Evolutionary conservation across 2,797 vertebrate genomes (phyloP).

Genomic region (Ptychadena robeensis): DNA sequence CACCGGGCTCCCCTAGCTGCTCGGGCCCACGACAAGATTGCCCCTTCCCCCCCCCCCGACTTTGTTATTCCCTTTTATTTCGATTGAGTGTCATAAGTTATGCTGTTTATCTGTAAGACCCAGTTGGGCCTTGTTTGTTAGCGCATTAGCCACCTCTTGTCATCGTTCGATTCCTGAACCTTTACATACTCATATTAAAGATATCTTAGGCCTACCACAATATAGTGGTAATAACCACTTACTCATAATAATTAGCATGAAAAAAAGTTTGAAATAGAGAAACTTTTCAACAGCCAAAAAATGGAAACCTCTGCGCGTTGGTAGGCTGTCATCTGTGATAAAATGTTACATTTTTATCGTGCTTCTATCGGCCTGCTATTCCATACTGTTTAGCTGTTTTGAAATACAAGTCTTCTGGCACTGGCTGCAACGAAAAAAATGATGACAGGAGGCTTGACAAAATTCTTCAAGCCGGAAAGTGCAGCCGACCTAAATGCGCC

Average conservation of each 20-base stretch:
- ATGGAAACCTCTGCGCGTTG: not conserved
- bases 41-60: too few relatives aligned
- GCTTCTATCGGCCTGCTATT: not conserved
- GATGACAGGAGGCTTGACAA: constrained; percentile 22
- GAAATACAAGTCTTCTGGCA: constrained; percentile 23
- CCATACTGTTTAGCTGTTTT: not conserved
- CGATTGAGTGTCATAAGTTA: too few relatives aligned
- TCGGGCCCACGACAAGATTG: too few relatives aligned
- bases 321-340: constrained; percentile 7
- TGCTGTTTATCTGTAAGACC: too few relatives aligned
- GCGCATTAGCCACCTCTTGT: too few relatives aligned
- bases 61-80: too few relatives aligned
- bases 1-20: too few relatives aligned
- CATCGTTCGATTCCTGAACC: too few relatives aligned
- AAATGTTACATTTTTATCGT: constrained; percentile 2
- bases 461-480: constrained; percentile 2
- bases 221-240: not conserved
- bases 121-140: too few relatives aligned
- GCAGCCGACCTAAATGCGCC: constrained; percentile 1
- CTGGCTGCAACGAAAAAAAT: not conserved
- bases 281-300: not conserved
- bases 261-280: not conserved
- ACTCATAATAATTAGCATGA: not conserved
- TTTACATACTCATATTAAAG: too few relatives aligned
- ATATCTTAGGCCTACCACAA: not conserved